These are phyloP conservation scores for Papilio protenor DNA, from an alignment of 2,888 invertebrate genomes.

Conservation along the genomic window DNA sequence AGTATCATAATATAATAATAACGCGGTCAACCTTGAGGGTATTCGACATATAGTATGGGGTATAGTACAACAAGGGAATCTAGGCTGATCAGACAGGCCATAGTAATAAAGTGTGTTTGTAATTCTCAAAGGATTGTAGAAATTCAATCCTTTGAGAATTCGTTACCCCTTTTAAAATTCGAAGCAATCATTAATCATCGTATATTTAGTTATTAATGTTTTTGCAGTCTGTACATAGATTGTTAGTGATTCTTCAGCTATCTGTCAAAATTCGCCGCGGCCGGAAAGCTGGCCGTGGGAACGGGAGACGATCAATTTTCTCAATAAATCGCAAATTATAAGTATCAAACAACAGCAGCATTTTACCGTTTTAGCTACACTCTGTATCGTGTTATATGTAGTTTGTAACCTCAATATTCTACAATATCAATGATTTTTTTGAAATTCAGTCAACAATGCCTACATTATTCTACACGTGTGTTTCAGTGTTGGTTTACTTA, in stretches of 20 bases:
- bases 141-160: not conserved
- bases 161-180: not conserved
- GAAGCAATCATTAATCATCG: slow-evolving; percentile 25
- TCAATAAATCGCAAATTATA: slow-evolving; percentile 78
- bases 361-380: slow-evolving; percentile 43
- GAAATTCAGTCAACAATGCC: no score
- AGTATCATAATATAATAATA: no score
- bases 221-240: slow-evolving; percentile 69
- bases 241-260: slow-evolving; percentile 74
- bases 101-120: no score
- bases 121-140: no score
- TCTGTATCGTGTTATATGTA: not conserved
- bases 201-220: slow-evolving; percentile 43
- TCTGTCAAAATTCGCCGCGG: slow-evolving; percentile 84
- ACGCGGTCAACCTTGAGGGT: no score
- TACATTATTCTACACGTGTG: no score
- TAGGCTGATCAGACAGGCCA: no score
- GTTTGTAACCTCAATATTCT: no score
- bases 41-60: no score
- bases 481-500: no score
- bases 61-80: no score
- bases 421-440: no score
- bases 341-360: slow-evolving; percentile 63
- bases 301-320: slow-evolving; percentile 73
- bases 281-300: slow-evolving; percentile 81